Evolutionary conservation across 2,113 vertebrate genomes (phyloP).

Genomic region (Rhinoptilus africanus): DNA sequence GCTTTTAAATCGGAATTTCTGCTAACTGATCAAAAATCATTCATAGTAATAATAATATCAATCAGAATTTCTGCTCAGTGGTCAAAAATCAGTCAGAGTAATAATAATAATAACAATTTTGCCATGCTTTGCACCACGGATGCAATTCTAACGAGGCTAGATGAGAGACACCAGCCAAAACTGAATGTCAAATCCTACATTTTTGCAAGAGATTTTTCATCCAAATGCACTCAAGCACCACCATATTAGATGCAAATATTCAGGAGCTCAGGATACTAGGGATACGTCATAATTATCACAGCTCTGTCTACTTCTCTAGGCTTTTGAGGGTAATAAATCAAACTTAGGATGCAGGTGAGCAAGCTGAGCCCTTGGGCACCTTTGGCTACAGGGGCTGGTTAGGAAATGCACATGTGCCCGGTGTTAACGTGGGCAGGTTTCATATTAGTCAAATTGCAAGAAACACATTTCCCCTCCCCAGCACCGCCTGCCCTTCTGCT

Average conservation of each 20-base stretch:
- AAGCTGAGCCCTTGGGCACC: not conserved
- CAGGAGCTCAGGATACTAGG: fast-evolving
- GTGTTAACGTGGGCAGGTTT: too few species aligned
- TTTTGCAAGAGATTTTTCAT: not conserved
- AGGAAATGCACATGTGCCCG: fast-evolving
- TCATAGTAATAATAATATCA: not conserved
- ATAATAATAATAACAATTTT: not conserved
- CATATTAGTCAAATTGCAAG: too few species aligned
- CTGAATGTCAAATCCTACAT: not conserved
- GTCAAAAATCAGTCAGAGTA: not conserved
- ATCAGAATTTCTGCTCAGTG: not conserved
- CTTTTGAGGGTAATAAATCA: not conserved
- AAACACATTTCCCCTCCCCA: not conserved
- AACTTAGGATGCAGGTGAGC: fast-evolving
- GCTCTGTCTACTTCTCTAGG: not conserved
- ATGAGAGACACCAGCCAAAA: not conserved
- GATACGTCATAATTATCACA: not conserved
- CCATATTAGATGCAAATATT: fast-evolving
- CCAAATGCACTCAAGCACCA: fast-evolving
- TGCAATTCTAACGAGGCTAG: not conserved
- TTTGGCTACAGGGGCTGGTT: fast-evolving
- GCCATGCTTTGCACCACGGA: not conserved
- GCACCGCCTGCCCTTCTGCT: not conserved
- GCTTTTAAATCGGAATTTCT: not conserved
- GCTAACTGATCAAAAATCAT: not conserved